These are phyloP conservation scores for Smithornis capensis DNA, from an alignment of 2,113 vertebrate genomes.

Conservation along the genomic window DNA sequence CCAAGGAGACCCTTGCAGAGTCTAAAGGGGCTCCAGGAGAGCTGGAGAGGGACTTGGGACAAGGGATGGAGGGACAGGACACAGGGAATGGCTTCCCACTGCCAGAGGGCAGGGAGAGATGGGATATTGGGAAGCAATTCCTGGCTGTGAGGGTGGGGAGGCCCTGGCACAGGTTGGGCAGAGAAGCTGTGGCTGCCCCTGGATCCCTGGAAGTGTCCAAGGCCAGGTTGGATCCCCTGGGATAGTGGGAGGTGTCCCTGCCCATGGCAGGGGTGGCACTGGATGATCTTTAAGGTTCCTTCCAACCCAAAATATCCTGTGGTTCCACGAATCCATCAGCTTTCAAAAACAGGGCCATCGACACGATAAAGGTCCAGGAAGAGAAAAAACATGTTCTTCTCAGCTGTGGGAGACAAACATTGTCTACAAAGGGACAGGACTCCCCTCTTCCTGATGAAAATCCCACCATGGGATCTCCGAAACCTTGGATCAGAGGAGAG, in stretches of 20 bases:
- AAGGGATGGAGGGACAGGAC: rapidly evolving
- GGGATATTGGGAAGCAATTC: not conserved
- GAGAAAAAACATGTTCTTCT: not conserved
- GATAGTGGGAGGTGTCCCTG: not conserved
- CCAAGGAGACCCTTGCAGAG: not conserved
- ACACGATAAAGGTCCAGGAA: rapidly evolving
- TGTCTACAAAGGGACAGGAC: too few species aligned
- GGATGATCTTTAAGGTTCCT: not conserved
- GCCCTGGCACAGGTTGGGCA: not conserved
- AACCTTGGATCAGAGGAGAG: not conserved
- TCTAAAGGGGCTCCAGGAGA: not conserved
- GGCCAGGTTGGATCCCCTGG: not conserved
- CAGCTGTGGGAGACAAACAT: rapidly evolving
- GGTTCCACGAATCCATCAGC: not conserved
- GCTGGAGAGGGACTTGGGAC: not conserved
- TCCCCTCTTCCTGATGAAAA: not conserved
- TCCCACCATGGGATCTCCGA: not conserved
- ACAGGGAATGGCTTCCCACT: not conserved
- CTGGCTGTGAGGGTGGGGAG: rapidly evolving
- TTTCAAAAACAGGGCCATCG: not conserved
- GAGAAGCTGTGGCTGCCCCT: not conserved
- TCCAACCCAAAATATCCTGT: not conserved
- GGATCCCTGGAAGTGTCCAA: not conserved
- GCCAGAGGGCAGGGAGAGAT: too few species aligned
- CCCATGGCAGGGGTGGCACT: not conserved